Evolutionary conservation across 2,888 invertebrate genomes (phyloP).

Genomic region (Troilus luridus): DNA sequence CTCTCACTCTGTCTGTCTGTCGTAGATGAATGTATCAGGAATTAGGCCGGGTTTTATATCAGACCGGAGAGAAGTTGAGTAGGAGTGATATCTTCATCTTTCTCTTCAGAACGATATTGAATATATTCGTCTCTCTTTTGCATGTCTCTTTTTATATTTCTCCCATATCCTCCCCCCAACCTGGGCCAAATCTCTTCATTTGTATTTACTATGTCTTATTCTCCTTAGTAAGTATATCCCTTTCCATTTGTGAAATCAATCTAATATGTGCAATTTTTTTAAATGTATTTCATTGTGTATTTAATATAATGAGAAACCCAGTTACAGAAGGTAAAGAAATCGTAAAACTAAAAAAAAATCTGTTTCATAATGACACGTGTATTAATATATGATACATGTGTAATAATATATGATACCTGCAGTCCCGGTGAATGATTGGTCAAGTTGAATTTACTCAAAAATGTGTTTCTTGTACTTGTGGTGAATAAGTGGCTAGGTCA

Average conservation of each 20-base stretch:
- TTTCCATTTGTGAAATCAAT: background rate
- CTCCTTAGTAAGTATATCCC: background rate
- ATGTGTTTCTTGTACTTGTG: too few relatives aligned
- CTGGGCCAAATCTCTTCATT: slow-evolving; percentile 56
- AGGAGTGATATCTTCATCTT: slow-evolving; percentile 56
- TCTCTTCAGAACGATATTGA: slow-evolving; percentile 41
- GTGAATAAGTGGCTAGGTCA: too few relatives aligned
- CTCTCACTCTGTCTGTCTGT: slow-evolving; percentile 11
- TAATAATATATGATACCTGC: too few relatives aligned
- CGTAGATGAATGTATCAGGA: slow-evolving; percentile 56
- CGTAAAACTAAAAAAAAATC: too few relatives aligned
- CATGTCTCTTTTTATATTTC: slow-evolving; percentile 57
- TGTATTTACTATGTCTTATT: slow-evolving; percentile 46
- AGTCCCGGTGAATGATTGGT: too few relatives aligned
- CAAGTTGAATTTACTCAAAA: too few relatives aligned
- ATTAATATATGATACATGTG: too few relatives aligned
- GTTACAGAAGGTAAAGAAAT: too few relatives aligned
- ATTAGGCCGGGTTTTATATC: slow-evolving; percentile 46
- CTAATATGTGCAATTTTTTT: background rate
- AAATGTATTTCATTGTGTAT: background rate
- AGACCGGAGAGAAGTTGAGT: background rate
- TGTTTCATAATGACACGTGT: too few relatives aligned
- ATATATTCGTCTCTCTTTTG: slow-evolving; percentile 56
- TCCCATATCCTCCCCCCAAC: background rate
- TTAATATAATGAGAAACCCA: background rate